Base-by-base conservation (phyloP, 2,797 vertebrate species). In the Luscinia luscinia region DNA sequence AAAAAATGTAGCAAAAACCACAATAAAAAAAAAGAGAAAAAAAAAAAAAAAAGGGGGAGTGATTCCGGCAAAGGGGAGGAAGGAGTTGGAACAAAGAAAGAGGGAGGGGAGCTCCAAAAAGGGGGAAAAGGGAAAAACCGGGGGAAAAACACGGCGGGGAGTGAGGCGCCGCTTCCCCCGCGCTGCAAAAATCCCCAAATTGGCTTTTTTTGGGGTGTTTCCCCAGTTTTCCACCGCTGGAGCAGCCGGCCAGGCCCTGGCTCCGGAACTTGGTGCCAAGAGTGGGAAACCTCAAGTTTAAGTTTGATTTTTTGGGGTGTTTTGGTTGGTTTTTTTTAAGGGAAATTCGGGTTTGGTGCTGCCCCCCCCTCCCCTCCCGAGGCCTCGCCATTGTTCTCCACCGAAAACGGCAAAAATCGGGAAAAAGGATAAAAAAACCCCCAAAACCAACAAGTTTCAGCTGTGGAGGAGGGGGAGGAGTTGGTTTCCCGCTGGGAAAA, bases 191-290 rank as follows among this genome's bases (percentile, higher is more conserved):
- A 45, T 13, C 17, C 22, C 43, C 12, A 10, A 5, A 5, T 45
- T 4, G 4, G 43, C 18, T 21, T 7, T 75, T 62, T 89, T 57
- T 63, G 3, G 51, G 72, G 38, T 5, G 23, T 38, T 40, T 77
- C 4, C 11, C 5, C 24, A 0, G 0, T 70, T 89, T 70, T 18
- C 11, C 40, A 9, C 11, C 0, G 41, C 48, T 30, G 74, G 17
- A 68, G 74, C 49, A 30, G 17, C 48, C 30, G 8, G 66, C 74
- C 9, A 4, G 58, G 58, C 59, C 59, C 64, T 16, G 10, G 70
- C 52, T 36, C 45, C 5, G 9, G 16, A 64, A 57, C 49, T 78
- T 11, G 32, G 74, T 41, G 73, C 22, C 19, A 15, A 30, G 83
- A 9, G 72, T 41, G 41, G 9, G 67, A 58, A 75, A 67, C 4